Percentiles rank a stretch among this genome's conserved stretches.
Conservation (phyloP, 2,797 vertebrate genomes). For the Okamejei kenojei region DNA sequence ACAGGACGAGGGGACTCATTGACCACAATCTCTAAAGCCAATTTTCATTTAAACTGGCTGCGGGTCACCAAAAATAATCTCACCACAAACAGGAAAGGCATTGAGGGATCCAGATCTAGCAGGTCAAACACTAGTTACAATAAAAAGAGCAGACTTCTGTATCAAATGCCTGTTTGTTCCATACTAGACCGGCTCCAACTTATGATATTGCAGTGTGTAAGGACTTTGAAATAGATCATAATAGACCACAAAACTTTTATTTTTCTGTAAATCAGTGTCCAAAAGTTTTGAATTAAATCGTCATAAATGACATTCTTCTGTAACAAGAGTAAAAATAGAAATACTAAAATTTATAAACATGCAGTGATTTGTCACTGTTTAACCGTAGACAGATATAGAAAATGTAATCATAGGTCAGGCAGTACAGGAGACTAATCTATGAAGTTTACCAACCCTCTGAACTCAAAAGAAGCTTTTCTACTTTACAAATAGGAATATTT, state of each 20-base stretch:
- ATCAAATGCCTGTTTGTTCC: not conserved
- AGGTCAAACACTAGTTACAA: not conserved
- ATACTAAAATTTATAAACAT: not conserved
- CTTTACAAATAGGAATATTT: not conserved
- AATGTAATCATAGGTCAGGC: constrained; percentile 3
- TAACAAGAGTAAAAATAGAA: not conserved
- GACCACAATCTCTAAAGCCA: not conserved
- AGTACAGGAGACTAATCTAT: not conserved
- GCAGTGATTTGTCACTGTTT: constrained; percentile 10
- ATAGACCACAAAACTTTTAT: not conserved
- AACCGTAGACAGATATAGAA: not conserved
- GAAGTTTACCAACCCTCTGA: not conserved
- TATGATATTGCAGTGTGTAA: not conserved
- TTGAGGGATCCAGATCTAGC: not conserved
- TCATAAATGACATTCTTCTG: not conserved
- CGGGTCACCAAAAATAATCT: not conserved
- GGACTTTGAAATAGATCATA: not conserved
- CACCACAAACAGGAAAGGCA: not conserved
- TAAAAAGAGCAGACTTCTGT: not conserved
- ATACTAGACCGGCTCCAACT: not conserved
- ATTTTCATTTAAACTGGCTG: not conserved
- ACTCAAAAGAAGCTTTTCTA: not conserved
- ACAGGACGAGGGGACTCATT: not conserved
- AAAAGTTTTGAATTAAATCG: not conserved
- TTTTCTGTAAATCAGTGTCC: not conserved